Evolutionary conservation across 1,140 invertebrate genomes (phyloP).

Genomic region (Drosophila guanche): DNA sequence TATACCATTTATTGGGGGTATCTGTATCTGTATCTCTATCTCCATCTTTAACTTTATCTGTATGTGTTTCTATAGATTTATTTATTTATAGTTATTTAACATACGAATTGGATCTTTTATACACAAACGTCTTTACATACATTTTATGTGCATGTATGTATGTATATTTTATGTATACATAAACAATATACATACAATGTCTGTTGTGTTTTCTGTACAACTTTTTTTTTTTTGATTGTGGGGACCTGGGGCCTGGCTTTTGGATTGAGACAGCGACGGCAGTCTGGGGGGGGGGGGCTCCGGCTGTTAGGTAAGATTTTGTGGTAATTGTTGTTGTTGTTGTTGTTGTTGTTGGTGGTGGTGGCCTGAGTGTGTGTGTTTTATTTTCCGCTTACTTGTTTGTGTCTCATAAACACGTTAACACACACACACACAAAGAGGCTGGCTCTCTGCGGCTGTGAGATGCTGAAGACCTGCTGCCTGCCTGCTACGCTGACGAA

Average conservation of each 20-base stretch:
- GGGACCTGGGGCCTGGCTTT: conserved; percentile 17
- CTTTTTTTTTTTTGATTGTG: background rate
- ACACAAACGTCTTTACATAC: conserved; percentile 3
- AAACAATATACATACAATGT: background rate
- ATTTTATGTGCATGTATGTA: conserved; percentile 12
- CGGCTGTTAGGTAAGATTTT: conserved; percentile 73
- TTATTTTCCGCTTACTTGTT: conserved; percentile 21
- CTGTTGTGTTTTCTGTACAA: too few species aligned
- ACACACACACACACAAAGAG: conserved; percentile 42
- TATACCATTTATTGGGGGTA: background rate
- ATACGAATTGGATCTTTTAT: conserved; percentile 9
- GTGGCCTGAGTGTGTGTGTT: background rate
- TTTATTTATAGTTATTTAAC: conserved; percentile 17
- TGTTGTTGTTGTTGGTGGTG: conserved; percentile 42
- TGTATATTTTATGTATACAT: background rate
- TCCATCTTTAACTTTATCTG: too few species aligned
- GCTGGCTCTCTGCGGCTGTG: conserved; percentile 14
- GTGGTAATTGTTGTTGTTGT: conserved; percentile 43
- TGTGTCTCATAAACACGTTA: conserved; percentile 75
- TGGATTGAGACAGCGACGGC: conserved; percentile 18
- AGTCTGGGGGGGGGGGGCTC: background rate
- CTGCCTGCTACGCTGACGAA: conserved; percentile 57
- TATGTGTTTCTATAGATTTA: conserved; percentile 7
- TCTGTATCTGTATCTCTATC: background rate
- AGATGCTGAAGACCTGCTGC: conserved; percentile 73